Conservation (phyloP, 2,113 vertebrate species). For the Trichomycterus rosablanca region DNA sequence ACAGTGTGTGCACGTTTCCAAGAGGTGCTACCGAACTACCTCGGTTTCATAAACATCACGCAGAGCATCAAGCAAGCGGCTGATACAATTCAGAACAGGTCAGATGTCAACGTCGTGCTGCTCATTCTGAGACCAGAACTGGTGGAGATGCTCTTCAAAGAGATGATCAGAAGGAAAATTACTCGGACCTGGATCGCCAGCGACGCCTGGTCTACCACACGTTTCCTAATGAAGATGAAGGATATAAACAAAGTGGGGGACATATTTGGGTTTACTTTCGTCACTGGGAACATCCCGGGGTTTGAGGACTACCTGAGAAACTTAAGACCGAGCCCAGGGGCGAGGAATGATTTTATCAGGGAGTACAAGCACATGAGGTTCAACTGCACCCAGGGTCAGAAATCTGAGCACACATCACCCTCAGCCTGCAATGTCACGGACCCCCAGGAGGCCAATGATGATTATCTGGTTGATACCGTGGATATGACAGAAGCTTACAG, state of each 20-base stretch:
- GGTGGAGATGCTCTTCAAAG: slow-evolving; percentile 40
- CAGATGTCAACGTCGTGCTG: slow-evolving; percentile 53
- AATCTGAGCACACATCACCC: no score
- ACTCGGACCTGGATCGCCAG: slow-evolving; percentile 59
- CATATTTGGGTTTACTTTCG: slow-evolving; percentile 59
- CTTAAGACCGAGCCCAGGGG: slow-evolving; percentile 43
- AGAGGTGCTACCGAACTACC: slow-evolving; percentile 47
- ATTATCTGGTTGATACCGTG: slow-evolving; percentile 44
- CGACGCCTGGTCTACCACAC: slow-evolving; percentile 58
- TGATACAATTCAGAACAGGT: slow-evolving; percentile 41
- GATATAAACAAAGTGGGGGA: slow-evolving; percentile 59
- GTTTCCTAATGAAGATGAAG: slow-evolving; percentile 42
- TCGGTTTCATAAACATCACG: neutral
- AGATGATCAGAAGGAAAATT: slow-evolving; percentile 48
- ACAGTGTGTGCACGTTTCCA: slow-evolving; percentile 55
- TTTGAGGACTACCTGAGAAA: slow-evolving; percentile 57
- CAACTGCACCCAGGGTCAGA: slow-evolving; percentile 46
- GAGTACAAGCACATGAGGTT: slow-evolving; percentile 59
- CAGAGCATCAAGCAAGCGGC: slow-evolving; percentile 31
- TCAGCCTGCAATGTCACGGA: neutral
- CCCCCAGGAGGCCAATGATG: slow-evolving; percentile 26
- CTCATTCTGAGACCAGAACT: slow-evolving; percentile 51
- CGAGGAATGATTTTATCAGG: slow-evolving; percentile 56
- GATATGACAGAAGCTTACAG: slow-evolving; percentile 37
- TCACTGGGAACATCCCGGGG: slow-evolving; percentile 37